phyloP scores from a whole-genome alignment of 2,113 vertebrate genomes.

The Microtus pennsylvanicus region DNA sequence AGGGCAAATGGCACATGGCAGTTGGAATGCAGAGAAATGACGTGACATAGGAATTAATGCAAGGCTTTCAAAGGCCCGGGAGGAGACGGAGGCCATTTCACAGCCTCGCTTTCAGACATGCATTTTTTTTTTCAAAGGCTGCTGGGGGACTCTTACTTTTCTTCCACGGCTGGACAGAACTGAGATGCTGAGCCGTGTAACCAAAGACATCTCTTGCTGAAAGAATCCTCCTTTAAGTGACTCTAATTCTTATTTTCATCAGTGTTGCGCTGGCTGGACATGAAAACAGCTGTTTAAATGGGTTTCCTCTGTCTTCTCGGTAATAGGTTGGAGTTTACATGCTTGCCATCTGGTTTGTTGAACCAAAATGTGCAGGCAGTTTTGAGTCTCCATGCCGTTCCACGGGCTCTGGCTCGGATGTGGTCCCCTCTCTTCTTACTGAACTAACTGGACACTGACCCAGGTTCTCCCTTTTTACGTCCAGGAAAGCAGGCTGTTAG shows the following conservation, averaged over 20 bases:
- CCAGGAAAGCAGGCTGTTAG: not conserved
- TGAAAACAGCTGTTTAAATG: slow-evolving; percentile 75
- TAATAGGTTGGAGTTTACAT: slow-evolving; percentile 73
- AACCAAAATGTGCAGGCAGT: slow-evolving; percentile 69
- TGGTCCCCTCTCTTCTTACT: not conserved
- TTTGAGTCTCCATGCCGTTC: slow-evolving; percentile 9
- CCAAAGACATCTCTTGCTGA: slow-evolving; percentile 75
- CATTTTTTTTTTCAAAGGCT: slow-evolving; percentile 13
- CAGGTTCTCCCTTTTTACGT: not conserved
- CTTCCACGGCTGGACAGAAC: slow-evolving; percentile 31
- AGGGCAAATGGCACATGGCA: not conserved
- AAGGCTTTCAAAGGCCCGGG: slow-evolving; percentile 55
- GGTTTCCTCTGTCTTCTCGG: slow-evolving; percentile 70
- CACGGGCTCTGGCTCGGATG: not conserved
- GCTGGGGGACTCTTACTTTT: not conserved
- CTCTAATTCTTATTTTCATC: slow-evolving; percentile 77
- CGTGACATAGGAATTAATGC: slow-evolving; percentile 50
- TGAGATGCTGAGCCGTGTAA: slow-evolving; percentile 66
- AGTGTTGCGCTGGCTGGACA: slow-evolving; percentile 66
- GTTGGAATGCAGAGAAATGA: not conserved
- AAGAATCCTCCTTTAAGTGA: slow-evolving; percentile 64
- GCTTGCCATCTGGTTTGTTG: slow-evolving; percentile 75
- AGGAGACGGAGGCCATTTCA: slow-evolving; percentile 44
- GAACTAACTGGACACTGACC: slow-evolving; percentile 23
- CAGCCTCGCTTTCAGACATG: slow-evolving; percentile 11